Evolutionary conservation across 1,140 invertebrate species (phyloP).

Genomic region (Nasonia longicornis): DNA sequence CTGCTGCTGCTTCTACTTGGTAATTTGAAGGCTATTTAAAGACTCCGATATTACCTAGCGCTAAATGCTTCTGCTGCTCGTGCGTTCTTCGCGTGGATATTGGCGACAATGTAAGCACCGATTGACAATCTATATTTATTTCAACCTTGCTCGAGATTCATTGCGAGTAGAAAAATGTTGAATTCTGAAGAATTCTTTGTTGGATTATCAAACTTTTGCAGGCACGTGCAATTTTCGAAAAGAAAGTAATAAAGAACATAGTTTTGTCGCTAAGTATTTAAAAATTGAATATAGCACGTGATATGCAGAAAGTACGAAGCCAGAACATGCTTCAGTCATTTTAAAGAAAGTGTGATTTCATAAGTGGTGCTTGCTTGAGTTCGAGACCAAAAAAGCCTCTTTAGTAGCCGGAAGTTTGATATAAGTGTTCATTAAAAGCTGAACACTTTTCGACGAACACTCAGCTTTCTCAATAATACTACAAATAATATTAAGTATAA

Average conservation of each 20-base stretch:
- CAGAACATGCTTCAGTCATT: not conserved
- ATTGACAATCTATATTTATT: not conserved
- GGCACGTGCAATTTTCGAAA: not conserved
- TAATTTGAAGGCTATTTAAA: conserved; percentile 41
- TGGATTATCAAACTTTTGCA: not conserved
- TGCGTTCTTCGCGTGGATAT: not conserved
- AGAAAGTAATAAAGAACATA: too few species aligned
- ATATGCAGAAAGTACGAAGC: too few species aligned
- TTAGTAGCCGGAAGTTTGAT: not conserved
- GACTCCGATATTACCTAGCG: not conserved
- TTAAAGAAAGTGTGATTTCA: not conserved
- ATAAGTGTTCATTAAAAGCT: conserved; percentile 21
- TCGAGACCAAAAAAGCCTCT: conserved; percentile 15
- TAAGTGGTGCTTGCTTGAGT: conserved; percentile 23
- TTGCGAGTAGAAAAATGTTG: not conserved
- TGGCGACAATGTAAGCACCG: not conserved
- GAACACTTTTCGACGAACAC: not conserved
- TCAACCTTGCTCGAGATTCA: not conserved
- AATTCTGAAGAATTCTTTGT: too few species aligned
- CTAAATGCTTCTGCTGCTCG: not conserved
- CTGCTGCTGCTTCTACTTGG: conserved; percentile 9
- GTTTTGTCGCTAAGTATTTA: too few species aligned
- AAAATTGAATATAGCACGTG: too few species aligned
- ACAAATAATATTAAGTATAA: too few species aligned
- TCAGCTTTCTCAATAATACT: not conserved